phyloP scores from a whole-genome alignment of 2,797 vertebrate genomes.

The Podarcis lilfordi region DNA sequence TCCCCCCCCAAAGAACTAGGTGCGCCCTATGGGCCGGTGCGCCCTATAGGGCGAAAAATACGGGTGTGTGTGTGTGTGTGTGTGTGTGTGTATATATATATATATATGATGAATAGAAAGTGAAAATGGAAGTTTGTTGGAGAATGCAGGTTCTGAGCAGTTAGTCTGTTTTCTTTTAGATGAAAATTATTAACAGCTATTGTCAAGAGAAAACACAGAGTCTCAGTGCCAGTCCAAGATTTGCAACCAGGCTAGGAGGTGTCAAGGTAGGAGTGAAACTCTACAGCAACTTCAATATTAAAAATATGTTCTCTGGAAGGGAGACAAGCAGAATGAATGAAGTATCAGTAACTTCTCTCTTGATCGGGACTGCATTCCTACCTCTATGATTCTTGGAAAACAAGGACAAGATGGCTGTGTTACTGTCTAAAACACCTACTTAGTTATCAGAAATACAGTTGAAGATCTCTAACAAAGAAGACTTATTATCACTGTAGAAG shows the following conservation, averaged over 20 bases:
- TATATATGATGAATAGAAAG: neutral
- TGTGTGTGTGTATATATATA: too few species aligned
- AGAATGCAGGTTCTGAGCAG: neutral
- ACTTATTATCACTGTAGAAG: neutral
- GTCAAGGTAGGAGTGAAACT: neutral
- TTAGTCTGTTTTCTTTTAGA: neutral
- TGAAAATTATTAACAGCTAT: neutral
- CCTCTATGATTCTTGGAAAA: neutral
- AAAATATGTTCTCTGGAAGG: neutral
- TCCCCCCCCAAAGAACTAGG: too few species aligned
- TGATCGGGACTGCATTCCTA: too few species aligned
- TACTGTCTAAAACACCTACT: neutral
- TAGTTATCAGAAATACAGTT: neutral
- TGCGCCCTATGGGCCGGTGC: too few species aligned
- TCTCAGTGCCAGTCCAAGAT: neutral
- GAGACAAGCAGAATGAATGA: neutral
- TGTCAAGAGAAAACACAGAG: neutral
- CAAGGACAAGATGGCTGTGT: neutral
- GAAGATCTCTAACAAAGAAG: constrained; percentile 18
- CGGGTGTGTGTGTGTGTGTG: too few species aligned
- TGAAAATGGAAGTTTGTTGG: neutral
- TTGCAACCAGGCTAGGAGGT: neutral
- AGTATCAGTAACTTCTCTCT: neutral
- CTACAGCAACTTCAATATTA: neutral
- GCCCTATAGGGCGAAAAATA: too few species aligned